Evolutionary conservation across 2,888 invertebrate genomes (phyloP), one percentile per base, ranked within the genome.

Genomic region (Lepidocyrtinus sp.): DNA sequence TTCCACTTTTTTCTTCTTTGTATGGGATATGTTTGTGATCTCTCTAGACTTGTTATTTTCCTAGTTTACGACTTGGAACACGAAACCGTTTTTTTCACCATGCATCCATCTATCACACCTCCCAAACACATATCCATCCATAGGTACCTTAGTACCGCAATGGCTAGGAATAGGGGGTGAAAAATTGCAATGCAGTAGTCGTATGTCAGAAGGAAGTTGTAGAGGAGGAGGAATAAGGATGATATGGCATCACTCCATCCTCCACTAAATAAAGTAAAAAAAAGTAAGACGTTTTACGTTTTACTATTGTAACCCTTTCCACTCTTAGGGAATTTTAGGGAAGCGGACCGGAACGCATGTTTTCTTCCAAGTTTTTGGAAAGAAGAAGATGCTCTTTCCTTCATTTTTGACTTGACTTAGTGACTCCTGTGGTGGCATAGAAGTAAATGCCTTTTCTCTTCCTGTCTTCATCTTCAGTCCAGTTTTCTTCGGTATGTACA

Each of bases 271-370:
- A 64, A 73, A 73, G 72, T 45, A 67, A 45, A 63, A 73, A 69
- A 61, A 69, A 46, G 64, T 50, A 50, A 50, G 50, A 50, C 50
- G 17, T 68, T 62, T 50, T n/a, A n/a, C n/a, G n/a, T n/a, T n/a
- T n/a, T n/a, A n/a, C n/a, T n/a, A n/a, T n/a, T n/a, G n/a, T n/a
- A n/a, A n/a, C n/a, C n/a, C n/a, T 74, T 17, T 50, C 50, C 50
- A 50, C 17, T 50, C 17, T 50, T 17, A 50, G 50, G 1, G 50
- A 50, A 50, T 50, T 50, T 50, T 50, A 15, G 50, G 2, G 74
- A 68, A 80, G 27, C 79, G 36, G 64, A 74, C 74, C 74, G 65
- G 69, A 80, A 80, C 74, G 79, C 79, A 75, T 80, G 74, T 74
- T 80, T 75, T 70, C 73, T 75, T 72, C 59, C 67, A 65, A 46